Conservation (phyloP, 2,888 invertebrate species). For the Drosophila pseudotakahashii region DNA sequence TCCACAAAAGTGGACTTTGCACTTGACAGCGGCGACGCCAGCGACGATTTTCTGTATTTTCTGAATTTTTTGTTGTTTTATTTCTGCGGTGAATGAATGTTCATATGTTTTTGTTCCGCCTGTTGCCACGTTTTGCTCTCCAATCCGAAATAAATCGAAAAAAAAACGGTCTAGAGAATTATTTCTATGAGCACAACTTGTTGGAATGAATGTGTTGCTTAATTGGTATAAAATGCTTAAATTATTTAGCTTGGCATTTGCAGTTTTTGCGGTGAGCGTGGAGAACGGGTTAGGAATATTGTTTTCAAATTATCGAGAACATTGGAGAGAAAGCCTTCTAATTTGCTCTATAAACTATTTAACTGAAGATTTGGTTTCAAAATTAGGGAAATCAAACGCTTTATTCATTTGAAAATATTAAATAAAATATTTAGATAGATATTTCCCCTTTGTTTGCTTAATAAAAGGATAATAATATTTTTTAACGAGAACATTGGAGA, state of each 20-base stretch:
- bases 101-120: conserved; percentile 43
- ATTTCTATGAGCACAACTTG: conserved; percentile 11
- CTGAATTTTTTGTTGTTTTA: conserved; percentile 23
- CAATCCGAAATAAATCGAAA: conserved; percentile 24
- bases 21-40: conserved; percentile 49
- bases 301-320: background rate
- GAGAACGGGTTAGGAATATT: conserved; percentile 3
- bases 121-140: conserved; percentile 64
- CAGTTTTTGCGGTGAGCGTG: too few relatives aligned
- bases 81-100: conserved; percentile 59
- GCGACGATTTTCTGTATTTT: conserved; percentile 26
- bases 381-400: too few relatives aligned
- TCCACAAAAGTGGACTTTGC: conserved; percentile 68
- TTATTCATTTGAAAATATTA: too few relatives aligned
- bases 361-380: too few relatives aligned
- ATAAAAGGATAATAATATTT: too few relatives aligned
- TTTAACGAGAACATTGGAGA: background rate
- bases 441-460: too few relatives aligned
- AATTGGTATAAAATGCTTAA: conserved; percentile 21
- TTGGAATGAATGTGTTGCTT: conserved; percentile 12
- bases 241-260: conserved; percentile 4
- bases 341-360: background rate
- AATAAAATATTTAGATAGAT: too few relatives aligned
- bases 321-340: background rate
- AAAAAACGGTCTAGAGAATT: conserved; percentile 20